Evolutionary conservation across 2,888 invertebrate genomes (phyloP).

Genomic region (Allolobophora icterica): DNA sequence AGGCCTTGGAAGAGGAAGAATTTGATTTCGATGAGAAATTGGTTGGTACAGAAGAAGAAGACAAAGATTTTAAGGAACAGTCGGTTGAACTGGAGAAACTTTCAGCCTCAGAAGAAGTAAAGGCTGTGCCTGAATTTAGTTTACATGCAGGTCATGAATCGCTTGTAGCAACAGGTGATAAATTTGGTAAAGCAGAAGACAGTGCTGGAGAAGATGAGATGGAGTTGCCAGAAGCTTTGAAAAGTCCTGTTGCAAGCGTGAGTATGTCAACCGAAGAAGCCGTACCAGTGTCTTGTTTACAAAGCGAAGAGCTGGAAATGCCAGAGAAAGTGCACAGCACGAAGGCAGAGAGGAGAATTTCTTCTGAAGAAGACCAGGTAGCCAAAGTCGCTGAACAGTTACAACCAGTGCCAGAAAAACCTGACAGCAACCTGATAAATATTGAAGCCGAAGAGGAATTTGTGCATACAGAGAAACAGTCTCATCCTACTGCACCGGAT

Average conservation of each 20-base stretch:
- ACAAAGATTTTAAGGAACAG: neutral
- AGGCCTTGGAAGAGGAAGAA: neutral
- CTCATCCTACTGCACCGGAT: neutral
- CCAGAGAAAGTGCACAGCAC: neutral
- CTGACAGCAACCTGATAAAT: neutral
- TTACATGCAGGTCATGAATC: neutral
- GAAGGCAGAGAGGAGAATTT: neutral
- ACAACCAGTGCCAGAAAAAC: neutral
- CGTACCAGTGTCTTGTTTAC: neutral
- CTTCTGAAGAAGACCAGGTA: neutral
- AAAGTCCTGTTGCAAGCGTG: neutral
- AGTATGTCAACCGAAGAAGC: neutral
- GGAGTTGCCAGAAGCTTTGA: neutral
- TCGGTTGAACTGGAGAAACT: neutral
- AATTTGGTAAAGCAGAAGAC: neutral
- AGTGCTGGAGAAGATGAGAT: neutral
- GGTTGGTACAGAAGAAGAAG: neutral
- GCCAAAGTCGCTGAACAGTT: neutral
- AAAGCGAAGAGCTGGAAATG: neutral
- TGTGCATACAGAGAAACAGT: neutral
- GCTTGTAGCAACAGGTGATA: neutral
- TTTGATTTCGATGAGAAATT: neutral
- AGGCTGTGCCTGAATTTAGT: neutral
- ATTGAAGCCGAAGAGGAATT: neutral
- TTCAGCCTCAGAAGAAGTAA: neutral